phyloP scores from a whole-genome alignment of 2,888 invertebrate species.

The Chaitophorus viminalis region DNA sequence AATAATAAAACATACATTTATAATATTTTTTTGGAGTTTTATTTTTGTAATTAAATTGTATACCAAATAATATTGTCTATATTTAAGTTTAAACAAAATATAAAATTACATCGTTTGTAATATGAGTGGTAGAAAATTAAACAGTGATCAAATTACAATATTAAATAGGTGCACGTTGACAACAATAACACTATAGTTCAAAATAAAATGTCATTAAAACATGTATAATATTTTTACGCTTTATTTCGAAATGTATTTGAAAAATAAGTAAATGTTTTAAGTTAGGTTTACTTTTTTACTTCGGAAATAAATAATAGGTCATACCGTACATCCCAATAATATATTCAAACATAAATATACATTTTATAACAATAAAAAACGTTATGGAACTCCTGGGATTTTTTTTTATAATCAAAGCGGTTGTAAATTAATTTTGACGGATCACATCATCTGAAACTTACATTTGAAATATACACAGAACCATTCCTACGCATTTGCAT shows the following conservation, averaged over 20 bases:
- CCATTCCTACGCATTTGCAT: no score
- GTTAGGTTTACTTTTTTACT: neutral
- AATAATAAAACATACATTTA: constrained; percentile 5
- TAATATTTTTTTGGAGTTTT: neutral
- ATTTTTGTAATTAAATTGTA: neutral
- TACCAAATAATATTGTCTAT: neutral
- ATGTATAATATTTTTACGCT: neutral
- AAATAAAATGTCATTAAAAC: neutral
- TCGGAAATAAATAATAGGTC: neutral
- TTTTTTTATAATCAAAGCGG: constrained; percentile 19
- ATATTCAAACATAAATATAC: constrained; percentile 32
- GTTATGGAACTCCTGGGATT: constrained; percentile 15
- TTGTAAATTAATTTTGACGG: constrained; percentile 19
- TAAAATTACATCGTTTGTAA: neutral
- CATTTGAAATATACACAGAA: no score
- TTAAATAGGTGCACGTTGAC: neutral
- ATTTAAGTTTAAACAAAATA: neutral
- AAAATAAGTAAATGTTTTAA: neutral
- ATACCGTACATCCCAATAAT: neutral
- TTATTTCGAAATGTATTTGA: neutral
- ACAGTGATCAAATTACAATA: neutral
- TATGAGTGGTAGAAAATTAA: neutral
- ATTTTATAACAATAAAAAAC: constrained; percentile 36
- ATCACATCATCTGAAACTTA: neutral
- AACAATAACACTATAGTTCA: neutral